phyloP scores from a whole-genome alignment of 2,797 vertebrate genomes.

The Huso huso region DNA sequence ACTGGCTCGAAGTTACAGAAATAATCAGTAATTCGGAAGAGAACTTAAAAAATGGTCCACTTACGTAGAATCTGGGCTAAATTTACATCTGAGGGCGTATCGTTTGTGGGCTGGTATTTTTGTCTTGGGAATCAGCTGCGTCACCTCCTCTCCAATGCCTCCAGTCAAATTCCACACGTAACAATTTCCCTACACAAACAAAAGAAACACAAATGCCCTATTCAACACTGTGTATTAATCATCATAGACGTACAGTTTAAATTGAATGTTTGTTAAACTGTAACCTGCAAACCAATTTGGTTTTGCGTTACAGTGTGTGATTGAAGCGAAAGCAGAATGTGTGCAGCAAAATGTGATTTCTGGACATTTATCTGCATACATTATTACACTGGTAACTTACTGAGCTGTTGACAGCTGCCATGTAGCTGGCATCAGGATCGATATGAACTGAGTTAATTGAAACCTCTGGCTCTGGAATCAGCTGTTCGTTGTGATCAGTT shows the following conservation, averaged over 20 bases:
- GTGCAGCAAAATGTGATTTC: no score
- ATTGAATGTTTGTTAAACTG: no score
- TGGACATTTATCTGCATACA: no score
- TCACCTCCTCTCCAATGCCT: slow-evolving; percentile 91
- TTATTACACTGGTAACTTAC: slow-evolving; percentile 50
- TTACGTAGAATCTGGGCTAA: slow-evolving; percentile 97
- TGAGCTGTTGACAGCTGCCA: slow-evolving; percentile 94
- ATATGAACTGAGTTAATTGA: slow-evolving; percentile 92
- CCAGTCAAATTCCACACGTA: slow-evolving; percentile 96
- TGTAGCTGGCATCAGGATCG: slow-evolving; percentile 94
- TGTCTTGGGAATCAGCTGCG: slow-evolving; percentile 95
- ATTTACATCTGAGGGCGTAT: slow-evolving; percentile 92
- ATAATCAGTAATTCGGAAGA: no score
- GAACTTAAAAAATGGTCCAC: slow-evolving; percentile 25
- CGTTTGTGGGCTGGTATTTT: slow-evolving; percentile 95
- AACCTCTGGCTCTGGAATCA: slow-evolving; percentile 89
- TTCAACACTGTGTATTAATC: no score
- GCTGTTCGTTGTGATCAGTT: slow-evolving; percentile 95
- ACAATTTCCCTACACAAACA: slow-evolving; percentile 74
- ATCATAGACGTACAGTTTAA: no score
- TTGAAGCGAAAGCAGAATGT: no score
- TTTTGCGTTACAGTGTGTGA: no score
- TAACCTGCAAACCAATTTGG: no score
- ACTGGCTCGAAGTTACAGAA: no score
- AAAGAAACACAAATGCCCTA: no score